phyloP scores from a whole-genome alignment of 2,888 invertebrate genomes.

The Zonitis immaculata region DNA sequence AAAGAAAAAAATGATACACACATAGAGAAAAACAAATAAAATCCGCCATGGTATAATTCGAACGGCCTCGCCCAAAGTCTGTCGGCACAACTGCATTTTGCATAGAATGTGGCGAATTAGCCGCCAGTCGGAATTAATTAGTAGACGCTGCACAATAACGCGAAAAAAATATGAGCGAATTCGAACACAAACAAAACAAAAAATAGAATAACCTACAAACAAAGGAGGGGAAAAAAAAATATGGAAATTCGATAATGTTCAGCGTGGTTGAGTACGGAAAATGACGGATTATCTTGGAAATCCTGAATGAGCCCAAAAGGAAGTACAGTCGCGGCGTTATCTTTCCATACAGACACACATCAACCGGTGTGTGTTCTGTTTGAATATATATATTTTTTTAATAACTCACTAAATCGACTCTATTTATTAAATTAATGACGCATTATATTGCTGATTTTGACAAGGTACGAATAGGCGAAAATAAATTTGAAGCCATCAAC shows the following conservation, averaged over 20 bases:
- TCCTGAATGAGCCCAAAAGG: conserved; percentile 1
- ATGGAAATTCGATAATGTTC: conserved; percentile 4
- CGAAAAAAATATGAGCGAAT: background rate
- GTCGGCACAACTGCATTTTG: conserved; percentile 6
- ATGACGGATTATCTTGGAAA: conserved; percentile 2
- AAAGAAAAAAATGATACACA: background rate
- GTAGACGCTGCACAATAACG: background rate
- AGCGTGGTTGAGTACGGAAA: conserved; percentile 4
- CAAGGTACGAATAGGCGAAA: background rate
- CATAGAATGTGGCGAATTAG: conserved; percentile 7
- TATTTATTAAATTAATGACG: background rate
- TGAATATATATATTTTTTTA: too few species aligned
- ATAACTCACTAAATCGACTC: too few species aligned
- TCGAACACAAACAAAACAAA: background rate
- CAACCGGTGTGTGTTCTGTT: too few species aligned
- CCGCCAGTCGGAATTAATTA: conserved; percentile 2
- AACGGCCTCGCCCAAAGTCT: conserved; percentile 2
- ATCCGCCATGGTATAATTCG: conserved; percentile 5
- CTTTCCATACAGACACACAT: too few species aligned
- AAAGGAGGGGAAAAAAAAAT: background rate
- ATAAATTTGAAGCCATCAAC: background rate
- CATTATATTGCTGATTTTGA: background rate
- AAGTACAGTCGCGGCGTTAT: conserved; percentile 4
- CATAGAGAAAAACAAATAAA: background rate
- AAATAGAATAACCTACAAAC: background rate